These are phyloP conservation scores for Eunapius fragilis DNA, from an alignment of 37 sponge, comb jelly and placozoan species.

Conservation along the genomic window DNA sequence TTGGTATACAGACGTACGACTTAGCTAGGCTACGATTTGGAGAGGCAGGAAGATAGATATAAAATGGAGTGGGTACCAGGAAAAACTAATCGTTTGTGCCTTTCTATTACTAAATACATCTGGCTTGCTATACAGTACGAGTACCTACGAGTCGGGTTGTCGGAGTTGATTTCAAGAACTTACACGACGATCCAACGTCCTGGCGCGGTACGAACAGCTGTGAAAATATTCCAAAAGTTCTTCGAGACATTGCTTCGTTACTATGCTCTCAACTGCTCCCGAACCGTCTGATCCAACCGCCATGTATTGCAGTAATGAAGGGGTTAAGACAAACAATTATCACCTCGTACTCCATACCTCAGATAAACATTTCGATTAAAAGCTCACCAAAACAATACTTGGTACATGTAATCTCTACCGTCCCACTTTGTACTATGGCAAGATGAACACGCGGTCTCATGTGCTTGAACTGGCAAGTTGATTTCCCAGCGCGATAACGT, in stretches of 20 bases:
- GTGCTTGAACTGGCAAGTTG: slow-evolving; percentile 31
- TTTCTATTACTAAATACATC: no score
- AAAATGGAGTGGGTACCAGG: no score
- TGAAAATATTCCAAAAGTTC: slow-evolving; percentile 71
- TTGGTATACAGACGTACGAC: no score
- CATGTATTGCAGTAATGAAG: neutral
- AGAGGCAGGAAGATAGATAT: no score
- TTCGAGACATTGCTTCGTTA: slow-evolving; percentile 51
- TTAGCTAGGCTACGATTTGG: no score
- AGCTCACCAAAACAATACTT: neutral
- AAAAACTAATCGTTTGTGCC: no score
- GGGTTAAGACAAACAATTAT: neutral
- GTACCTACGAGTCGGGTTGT: no score
- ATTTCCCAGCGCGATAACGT: no score
- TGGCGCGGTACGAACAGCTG: slow-evolving; percentile 57
- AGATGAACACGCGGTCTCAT: slow-evolving; percentile 57
- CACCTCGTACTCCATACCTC: no score
- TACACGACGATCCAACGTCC: slow-evolving; percentile 51
- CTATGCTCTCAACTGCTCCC: slow-evolving; percentile 9
- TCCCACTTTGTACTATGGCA: no score
- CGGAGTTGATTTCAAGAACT: neutral
- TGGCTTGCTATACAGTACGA: no score
- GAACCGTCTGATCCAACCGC: neutral
- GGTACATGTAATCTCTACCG: no score
- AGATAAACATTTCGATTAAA: neutral